A percentile compares a stretch with the other conserved stretches of the same genome.
These are phyloP conservation scores for Gallinago stenura DNA, from an alignment of 2,797 vertebrate species.

Conservation along the genomic window DNA sequence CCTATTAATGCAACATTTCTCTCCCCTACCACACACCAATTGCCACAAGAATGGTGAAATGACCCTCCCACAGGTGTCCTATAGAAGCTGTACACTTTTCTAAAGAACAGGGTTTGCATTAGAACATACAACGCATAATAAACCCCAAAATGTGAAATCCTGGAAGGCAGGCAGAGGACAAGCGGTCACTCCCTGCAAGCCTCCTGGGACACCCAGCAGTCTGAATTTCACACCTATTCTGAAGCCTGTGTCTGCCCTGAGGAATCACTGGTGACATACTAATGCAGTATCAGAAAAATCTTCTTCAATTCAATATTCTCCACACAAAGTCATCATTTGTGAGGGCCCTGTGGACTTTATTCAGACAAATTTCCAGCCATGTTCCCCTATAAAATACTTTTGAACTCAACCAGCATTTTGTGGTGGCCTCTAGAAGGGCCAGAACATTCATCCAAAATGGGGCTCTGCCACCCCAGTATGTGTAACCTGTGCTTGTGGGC, in stretches of 20 bases:
- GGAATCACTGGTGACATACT: not conserved
- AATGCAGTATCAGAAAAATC: not conserved
- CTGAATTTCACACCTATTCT: not conserved
- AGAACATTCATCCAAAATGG: rapidly evolving
- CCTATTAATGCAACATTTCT: conserved; percentile 64
- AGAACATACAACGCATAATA: not conserved
- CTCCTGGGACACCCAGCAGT: not conserved
- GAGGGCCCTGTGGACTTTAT: not conserved
- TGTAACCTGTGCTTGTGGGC: not conserved
- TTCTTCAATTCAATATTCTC: not conserved
- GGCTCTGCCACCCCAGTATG: not conserved
- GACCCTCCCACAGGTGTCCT: conserved; percentile 60
- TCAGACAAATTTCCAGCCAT: not conserved
- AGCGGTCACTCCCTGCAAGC: not conserved
- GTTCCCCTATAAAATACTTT: not conserved
- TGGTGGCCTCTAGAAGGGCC: not conserved
- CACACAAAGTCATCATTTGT: not conserved
- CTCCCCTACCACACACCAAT: conserved; percentile 36
- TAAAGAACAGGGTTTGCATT: conserved; percentile 24
- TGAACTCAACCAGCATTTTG: not conserved
- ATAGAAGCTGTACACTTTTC: conserved; percentile 31
- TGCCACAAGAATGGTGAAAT: conserved; percentile 62
- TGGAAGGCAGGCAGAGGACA: not conserved
- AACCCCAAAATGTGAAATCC: not conserved
- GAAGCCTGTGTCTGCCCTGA: not conserved